Evolutionary conservation across 2,113 vertebrate species (phyloP).

Genomic region (Dascyllus trimaculatus): DNA sequence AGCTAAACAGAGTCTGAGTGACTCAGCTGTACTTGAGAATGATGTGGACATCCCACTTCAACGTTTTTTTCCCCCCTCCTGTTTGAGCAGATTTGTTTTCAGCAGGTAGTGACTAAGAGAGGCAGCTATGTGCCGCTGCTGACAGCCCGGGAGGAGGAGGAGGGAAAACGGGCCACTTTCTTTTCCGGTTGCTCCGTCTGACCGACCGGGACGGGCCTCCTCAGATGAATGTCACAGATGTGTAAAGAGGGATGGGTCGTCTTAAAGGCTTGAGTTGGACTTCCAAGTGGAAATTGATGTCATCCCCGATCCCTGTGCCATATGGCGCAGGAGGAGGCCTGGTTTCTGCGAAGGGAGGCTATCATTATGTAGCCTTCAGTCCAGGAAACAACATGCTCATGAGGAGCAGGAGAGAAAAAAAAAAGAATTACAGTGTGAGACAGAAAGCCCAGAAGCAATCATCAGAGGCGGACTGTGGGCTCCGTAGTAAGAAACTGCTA

Average conservation of each 20-base stretch:
- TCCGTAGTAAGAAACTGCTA: slow-evolving; percentile 5
- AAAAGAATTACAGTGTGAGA: slow-evolving; percentile 18
- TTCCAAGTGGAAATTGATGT: slow-evolving; percentile 80
- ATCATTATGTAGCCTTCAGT: slow-evolving; percentile 68
- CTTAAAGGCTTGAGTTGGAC: slow-evolving; percentile 70
- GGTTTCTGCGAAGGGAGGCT: slow-evolving; percentile 55
- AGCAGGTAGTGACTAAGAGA: slow-evolving; percentile 62
- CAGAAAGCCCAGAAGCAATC: slow-evolving; percentile 26
- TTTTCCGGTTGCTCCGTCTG: slow-evolving; percentile 57
- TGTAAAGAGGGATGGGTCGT: slow-evolving; percentile 66
- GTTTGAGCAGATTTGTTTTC: slow-evolving; percentile 17
- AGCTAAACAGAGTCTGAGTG: slow-evolving; percentile 25
- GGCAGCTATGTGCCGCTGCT: slow-evolving; percentile 38
- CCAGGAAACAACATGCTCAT: slow-evolving; percentile 58
- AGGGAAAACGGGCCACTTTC: slow-evolving; percentile 37
- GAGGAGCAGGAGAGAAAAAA: background rate
- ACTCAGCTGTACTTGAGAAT: slow-evolving; percentile 51
- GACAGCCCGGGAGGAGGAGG: slow-evolving; percentile 37
- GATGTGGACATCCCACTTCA: slow-evolving; percentile 26
- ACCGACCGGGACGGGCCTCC: slow-evolving; percentile 28
- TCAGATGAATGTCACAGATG: slow-evolving; percentile 72
- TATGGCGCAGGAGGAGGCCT: slow-evolving; percentile 43
- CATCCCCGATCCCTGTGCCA: slow-evolving; percentile 58
- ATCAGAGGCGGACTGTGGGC: background rate
- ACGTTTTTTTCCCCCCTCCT: slow-evolving; percentile 20